A percentile compares a stretch with the other conserved stretches of the same genome.
These are phyloP conservation scores for Sylvilagus bachmani DNA, from an alignment of 2,113 vertebrate species.

Conservation along the genomic window DNA sequence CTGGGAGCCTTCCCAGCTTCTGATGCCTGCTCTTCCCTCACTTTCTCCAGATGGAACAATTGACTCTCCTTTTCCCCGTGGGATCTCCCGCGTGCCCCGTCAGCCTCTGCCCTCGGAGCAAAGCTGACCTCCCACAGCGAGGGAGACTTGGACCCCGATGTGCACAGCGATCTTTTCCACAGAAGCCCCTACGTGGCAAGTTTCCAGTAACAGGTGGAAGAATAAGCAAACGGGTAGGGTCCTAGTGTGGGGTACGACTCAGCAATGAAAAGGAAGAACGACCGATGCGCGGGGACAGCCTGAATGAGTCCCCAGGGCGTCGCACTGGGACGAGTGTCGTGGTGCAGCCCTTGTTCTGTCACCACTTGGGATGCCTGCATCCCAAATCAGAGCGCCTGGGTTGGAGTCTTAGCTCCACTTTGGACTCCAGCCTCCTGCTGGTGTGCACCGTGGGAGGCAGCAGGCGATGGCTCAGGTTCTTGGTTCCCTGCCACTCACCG, in stretches of 20 bases:
- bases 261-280: background rate
- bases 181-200: background rate
- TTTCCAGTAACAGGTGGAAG: background rate
- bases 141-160: background rate
- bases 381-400: too few relatives aligned
- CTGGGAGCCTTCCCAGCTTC: background rate
- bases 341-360: too few relatives aligned
- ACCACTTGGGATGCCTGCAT: too few relatives aligned
- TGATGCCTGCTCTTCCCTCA: rapidly evolving
- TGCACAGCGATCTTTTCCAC: background rate
- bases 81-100: too few relatives aligned
- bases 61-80: background rate
- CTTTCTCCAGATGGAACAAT: background rate
- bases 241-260: background rate
- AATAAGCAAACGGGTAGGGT: background rate
- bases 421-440: too few relatives aligned
- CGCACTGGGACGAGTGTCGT: too few relatives aligned
- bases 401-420: too few relatives aligned
- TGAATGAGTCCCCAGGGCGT: background rate
- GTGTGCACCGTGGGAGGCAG: too few relatives aligned
- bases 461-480: too few relatives aligned
- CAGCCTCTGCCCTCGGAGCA: background rate
- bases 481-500: too few relatives aligned
- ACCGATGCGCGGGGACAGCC: rapidly evolving
- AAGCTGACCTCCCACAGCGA: background rate